phyloP scores from a whole-genome alignment of 2,797 vertebrate species.

The Macropus fuliginosus region DNA sequence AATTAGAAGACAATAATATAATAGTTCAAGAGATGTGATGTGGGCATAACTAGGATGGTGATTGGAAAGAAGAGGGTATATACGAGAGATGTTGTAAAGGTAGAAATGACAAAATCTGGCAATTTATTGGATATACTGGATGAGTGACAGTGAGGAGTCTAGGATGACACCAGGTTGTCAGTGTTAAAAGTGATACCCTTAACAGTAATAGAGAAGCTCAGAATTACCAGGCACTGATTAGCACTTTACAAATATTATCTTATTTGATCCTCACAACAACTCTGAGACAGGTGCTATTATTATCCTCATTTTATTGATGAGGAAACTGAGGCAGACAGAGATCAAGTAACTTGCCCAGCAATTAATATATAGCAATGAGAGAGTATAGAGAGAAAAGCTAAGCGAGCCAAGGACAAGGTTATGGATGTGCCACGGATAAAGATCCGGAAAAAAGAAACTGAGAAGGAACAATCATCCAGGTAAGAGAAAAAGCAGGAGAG shows the following conservation, averaged over 20 bases:
- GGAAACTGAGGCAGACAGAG: neutral
- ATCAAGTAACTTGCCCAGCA: neutral
- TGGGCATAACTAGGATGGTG: neutral
- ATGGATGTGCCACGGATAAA: neutral
- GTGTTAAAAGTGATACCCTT: neutral
- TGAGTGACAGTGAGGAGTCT: neutral
- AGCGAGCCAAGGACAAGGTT: neutral
- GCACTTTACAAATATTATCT: neutral
- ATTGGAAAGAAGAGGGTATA: neutral
- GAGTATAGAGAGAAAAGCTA: neutral
- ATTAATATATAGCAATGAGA: neutral
- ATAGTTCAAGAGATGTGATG: neutral
- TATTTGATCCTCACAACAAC: neutral
- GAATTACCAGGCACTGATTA: neutral
- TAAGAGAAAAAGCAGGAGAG: neutral
- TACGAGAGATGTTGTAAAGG: neutral
- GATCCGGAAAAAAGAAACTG: neutral
- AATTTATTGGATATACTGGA: neutral
- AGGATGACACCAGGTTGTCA: neutral
- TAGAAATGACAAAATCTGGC: neutral
- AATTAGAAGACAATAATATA: neutral
- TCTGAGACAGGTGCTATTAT: neutral
- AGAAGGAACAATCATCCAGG: neutral
- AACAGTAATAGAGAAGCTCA: neutral
- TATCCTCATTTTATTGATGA: neutral